Evolutionary conservation across 2,888 invertebrate genomes (phyloP), one percentile per base, ranked within the genome.

Genomic region (Biston stratarius): DNA sequence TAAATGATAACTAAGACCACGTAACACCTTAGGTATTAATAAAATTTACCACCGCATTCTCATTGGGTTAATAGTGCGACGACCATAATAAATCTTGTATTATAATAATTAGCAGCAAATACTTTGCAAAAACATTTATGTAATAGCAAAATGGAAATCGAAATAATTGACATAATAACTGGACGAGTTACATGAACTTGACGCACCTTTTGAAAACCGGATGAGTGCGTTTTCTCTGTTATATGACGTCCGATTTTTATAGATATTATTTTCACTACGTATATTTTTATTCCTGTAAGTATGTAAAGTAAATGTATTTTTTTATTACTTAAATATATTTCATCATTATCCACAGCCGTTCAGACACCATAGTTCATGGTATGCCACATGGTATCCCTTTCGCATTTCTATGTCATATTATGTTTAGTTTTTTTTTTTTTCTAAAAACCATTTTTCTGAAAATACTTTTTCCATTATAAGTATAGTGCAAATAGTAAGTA

Each of bases 151-250:
- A 48, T 64, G 57, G 55, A 49, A 62, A 67, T 49, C 59, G 62
- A 55, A 58, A 59, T 67, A 59, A 63, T 63, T 63, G 67, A 63
- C 59, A 63, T 60, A 59, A 59, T 58, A 55, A 59, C 59, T 44
- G 63, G 49, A 42, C 53, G 53, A 62, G 66, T 59, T 63, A 56
- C 59, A 60, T 67, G 67, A 67, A 67, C 67, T 67, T 67, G 67
- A 62, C 67, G 53, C 59, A 42, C 62, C 61, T 55, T 14, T 49
- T 47, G 34, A 59, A 6, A 45, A 45, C 49, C 14, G 0, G 53
- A 40, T 11, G 11, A 0, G n/a, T 55, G 10, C n/a, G 63, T 60
- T 34, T 60, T 49, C 67, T 51, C 49, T 63, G 42, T 40, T 47
- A 5, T 12, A 53, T 7, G 6, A 14, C 44, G 44, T 52, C 57